Evolutionary conservation across 1,140 invertebrate species (phyloP), one percentile per base, ranked within the genome.

Genomic region (Pseudachorutes palmiensis): DNA sequence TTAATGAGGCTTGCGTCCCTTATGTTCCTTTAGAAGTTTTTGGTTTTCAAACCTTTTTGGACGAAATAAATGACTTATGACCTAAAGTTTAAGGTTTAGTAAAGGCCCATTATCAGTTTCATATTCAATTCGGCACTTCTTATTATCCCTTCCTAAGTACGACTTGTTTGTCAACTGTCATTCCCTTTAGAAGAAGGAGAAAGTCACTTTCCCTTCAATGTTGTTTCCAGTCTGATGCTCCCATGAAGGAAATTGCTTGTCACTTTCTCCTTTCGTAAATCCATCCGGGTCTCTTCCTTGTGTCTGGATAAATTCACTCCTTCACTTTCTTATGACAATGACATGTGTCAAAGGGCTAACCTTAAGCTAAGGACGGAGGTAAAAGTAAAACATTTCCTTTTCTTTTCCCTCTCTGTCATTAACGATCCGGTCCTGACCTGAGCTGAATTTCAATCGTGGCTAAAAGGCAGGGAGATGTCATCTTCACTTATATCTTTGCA

Each of bases 321-420:
- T 45, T 45, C 36, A 45, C 9, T 45, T 45, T n/a, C 36, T 19
- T 45, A 45, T 45, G 36, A 45, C 36, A 45, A 45, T 45, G 36
- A 45, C 36, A 45, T 45, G 36, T 45, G 36, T 45, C 36, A 45
- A 45, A 45, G 36, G 36, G 36, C 9, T 45, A n/a, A n/a, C n/a
- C n/a, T 45, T 45, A 19, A 19, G 19, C 36, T 9, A 45, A 45
- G 36, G 36, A 19, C 9, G 36, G 36, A 45, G 36, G 36, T 45
- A 45, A 45, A 45, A 45, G 36, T 45, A 45, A 45, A 45, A 45
- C 36, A 45, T 45, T 45, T 45, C 36, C 36, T 45, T 45, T 45
- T 19, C 19, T 45, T 45, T 19, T 19, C 36, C n/a, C n/a, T n/a
- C n/a, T n/a, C 36, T 45, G 9, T 45, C 36, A 45, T 45, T 45